A percentile compares a stretch with the other conserved stretches of the same genome.
phyloP scores from a whole-genome alignment of 2,797 vertebrate species.

The Sparus aurata region DNA sequence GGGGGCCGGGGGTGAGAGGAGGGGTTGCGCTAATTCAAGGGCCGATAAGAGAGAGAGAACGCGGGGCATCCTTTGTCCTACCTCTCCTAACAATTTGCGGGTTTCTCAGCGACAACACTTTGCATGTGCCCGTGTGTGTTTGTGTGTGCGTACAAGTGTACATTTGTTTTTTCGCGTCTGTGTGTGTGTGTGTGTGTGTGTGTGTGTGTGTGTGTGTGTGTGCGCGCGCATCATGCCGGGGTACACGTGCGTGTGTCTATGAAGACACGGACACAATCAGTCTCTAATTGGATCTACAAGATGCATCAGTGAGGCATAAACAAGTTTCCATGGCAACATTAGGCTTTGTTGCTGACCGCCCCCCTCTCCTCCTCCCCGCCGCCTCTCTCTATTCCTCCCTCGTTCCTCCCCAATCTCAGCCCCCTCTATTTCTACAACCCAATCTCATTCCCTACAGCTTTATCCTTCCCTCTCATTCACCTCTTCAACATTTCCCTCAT shows the following conservation, averaged over 20 bases:
- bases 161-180: slow-evolving; percentile 40
- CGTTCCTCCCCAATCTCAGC: slow-evolving; percentile 58
- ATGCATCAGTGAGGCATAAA: slow-evolving; percentile 93
- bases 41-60: slow-evolving; percentile 78
- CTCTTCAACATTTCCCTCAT: slow-evolving; percentile 78
- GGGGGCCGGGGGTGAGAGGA: slow-evolving; percentile 52
- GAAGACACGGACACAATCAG: slow-evolving; percentile 92
- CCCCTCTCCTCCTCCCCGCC: slow-evolving; percentile 51
- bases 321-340: slow-evolving; percentile 90
- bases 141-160: slow-evolving; percentile 7
- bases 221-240: slow-evolving; percentile 6
- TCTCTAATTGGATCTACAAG: slow-evolving; percentile 95
- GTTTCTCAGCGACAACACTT: slow-evolving; percentile 77
- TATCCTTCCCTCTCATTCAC: slow-evolving; percentile 80
- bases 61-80: slow-evolving; percentile 81
- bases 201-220: slow-evolving; percentile 21
- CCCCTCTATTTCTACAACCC: slow-evolving; percentile 67
- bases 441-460: slow-evolving; percentile 79
- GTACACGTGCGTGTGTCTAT: slow-evolving; percentile 69
- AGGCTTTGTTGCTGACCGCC: slow-evolving; percentile 83
- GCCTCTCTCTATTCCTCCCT: slow-evolving; percentile 46
- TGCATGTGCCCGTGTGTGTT: slow-evolving; percentile 50
- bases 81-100: slow-evolving; percentile 81
- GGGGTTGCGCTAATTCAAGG: slow-evolving; percentile 80
- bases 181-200: slow-evolving; percentile 23